A percentile compares a stretch with the other conserved stretches of the same genome.
Evolutionary conservation across 2,113 vertebrate genomes (phyloP).

Genomic region (Chiloscyllium plagiosum): DNA sequence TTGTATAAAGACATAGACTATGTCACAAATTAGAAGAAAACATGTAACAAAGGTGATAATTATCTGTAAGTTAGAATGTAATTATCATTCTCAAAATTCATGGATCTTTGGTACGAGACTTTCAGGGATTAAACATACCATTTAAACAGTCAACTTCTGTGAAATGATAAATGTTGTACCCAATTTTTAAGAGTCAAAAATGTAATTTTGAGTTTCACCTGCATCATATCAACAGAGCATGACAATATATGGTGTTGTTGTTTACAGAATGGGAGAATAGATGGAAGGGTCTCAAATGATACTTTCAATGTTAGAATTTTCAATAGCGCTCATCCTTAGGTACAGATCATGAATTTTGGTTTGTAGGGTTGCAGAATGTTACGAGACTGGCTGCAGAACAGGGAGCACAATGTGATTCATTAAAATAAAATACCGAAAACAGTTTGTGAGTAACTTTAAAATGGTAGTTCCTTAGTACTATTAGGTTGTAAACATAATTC

Average conservation of each 20-base stretch:
- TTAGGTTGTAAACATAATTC: too few species aligned
- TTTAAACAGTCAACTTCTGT: not conserved
- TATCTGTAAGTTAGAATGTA: not conserved
- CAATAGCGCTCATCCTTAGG: too few species aligned
- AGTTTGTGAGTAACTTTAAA: too few species aligned
- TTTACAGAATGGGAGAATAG: not conserved
- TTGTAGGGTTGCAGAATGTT: too few species aligned
- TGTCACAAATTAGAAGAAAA: not conserved
- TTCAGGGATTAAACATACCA: not conserved
- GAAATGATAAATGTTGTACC: not conserved
- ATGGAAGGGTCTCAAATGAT: not conserved
- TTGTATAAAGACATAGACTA: not conserved
- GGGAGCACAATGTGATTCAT: too few species aligned
- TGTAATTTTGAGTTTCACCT: not conserved
- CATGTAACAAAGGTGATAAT: not conserved
- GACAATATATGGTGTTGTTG: not conserved
- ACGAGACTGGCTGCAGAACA: too few species aligned
- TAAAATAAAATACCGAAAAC: too few species aligned
- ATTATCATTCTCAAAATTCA: not conserved
- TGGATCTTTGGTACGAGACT: not conserved
- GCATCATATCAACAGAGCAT: not conserved
- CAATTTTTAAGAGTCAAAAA: not conserved
- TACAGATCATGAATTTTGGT: too few species aligned
- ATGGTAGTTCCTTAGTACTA: too few species aligned
- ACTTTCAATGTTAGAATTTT: too few species aligned